A percentile compares a stretch with the other conserved stretches of the same genome.
phyloP scores from a whole-genome alignment of 2,888 invertebrate genomes.

The Leptinotarsa rubiginosa region DNA sequence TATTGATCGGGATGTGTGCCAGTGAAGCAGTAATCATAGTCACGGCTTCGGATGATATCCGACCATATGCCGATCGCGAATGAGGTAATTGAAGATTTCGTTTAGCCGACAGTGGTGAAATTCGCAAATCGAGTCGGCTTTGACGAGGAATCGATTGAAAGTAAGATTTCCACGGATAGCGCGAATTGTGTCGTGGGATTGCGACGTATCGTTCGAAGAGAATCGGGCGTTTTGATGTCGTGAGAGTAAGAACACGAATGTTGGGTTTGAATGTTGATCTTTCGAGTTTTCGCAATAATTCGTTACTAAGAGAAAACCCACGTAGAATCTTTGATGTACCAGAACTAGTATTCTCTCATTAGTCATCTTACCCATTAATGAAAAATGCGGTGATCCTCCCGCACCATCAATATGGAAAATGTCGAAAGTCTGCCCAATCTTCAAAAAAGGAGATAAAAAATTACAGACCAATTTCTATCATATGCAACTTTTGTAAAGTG shows the following conservation, averaged over 20 bases:
- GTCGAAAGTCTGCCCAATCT: no score
- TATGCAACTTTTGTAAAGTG: no score
- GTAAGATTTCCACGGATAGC: slow-evolving; percentile 5
- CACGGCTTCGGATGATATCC: slow-evolving; percentile 16
- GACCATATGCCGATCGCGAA: slow-evolving; percentile 1
- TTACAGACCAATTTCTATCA: no score
- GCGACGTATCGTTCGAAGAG: neutral
- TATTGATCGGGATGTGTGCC: slow-evolving; percentile 40
- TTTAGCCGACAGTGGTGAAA: slow-evolving; percentile 19
- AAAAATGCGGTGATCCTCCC: no score
- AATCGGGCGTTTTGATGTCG: neutral
- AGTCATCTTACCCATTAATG: no score
- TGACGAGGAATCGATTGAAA: slow-evolving; percentile 1
- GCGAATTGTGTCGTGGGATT: slow-evolving; percentile 15
- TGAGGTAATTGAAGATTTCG: slow-evolving; percentile 6
- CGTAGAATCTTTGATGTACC: no score
- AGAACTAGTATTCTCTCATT: no score
- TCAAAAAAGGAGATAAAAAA: no score
- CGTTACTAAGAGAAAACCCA: no score
- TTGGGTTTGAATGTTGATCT: no score
- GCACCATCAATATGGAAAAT: no score
- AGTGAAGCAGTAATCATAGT: slow-evolving; percentile 29
- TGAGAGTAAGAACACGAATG: neutral
- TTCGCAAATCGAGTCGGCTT: slow-evolving; percentile 1
- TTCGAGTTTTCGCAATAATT: no score